phyloP scores from a whole-genome alignment of 1,140 invertebrate species.

The Drosophila setifemur region DNA sequence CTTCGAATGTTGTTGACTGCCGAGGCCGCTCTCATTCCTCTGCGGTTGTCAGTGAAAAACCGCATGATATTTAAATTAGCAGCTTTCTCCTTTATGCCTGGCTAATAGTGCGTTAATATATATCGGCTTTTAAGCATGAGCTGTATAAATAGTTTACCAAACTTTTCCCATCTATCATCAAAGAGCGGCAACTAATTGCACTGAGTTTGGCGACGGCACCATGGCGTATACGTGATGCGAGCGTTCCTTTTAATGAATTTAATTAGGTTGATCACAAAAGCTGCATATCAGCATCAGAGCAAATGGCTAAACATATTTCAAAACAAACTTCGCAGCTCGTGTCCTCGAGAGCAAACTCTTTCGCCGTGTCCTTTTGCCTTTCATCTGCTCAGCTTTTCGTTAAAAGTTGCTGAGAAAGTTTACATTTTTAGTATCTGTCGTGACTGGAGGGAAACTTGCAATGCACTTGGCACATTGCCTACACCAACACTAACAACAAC shows the following conservation, averaged over 20 bases:
- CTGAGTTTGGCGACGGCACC: no score
- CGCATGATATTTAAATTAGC: slow-evolving; percentile 72
- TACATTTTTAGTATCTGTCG: slow-evolving; percentile 38
- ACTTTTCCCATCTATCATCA: slow-evolving; percentile 43
- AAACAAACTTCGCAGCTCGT: slow-evolving; percentile 46
- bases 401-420: slow-evolving; percentile 67
- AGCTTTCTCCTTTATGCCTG: slow-evolving; percentile 37
- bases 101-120: slow-evolving; percentile 42
- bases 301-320: slow-evolving; percentile 62
- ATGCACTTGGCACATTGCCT: slow-evolving; percentile 64
- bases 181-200: slow-evolving; percentile 49
- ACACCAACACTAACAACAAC: slow-evolving; percentile 32
- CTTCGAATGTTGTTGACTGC: slow-evolving; percentile 11
- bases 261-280: slow-evolving; percentile 73
- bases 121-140: not conserved
- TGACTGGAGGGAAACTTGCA: slow-evolving; percentile 25
- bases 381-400: slow-evolving; percentile 48
- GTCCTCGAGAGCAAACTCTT: slow-evolving; percentile 21
- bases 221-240: slow-evolving; percentile 56
- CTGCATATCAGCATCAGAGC: slow-evolving; percentile 40
- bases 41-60: slow-evolving; percentile 37
- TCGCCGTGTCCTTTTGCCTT: slow-evolving; percentile 5
- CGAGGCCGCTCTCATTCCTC: not conserved
- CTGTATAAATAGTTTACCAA: slow-evolving; percentile 31
- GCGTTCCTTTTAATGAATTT: slow-evolving; percentile 62